Base-by-base conservation (phyloP, 92 coral and sea anemone genomes). In the Meandrina meandrites region DNA sequence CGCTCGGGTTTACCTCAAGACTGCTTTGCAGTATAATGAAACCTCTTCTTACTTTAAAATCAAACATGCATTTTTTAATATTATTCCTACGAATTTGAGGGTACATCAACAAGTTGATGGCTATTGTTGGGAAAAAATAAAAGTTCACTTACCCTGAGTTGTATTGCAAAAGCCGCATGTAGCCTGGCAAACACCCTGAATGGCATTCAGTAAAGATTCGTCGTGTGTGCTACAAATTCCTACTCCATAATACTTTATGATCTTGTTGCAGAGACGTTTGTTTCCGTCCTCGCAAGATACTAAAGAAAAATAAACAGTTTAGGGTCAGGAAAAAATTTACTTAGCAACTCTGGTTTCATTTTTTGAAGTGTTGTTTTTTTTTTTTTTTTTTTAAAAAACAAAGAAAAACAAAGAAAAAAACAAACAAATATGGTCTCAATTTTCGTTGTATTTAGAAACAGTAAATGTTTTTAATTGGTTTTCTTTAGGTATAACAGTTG, bases 131-230 rank as follows among this genome's bases (percentile, higher is more conserved):
- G 68, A 79, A 69, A 31, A 53, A 22, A 15, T 16, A 31, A 22
- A 72, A 4, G 17, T 72, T 37, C 0, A 83, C 79, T 73, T 56
- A 83, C 87, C 57, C 40, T 53, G 36, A 10, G 50, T n/a, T n/a
- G n/a, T 14, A 13, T 50, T 72, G 40, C 87, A 83, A 54, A 83
- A 83, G 17, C 80, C 87, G 78, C 87, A 83, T 8, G 87, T 83
- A 45, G 79, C 60, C 32, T 73, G 87, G 10, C 87, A 83, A n/a
- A 32, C 71, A n/a, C 1, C 54, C 27, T 83, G 79, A 0, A 83
- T 56, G 5, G 79, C 22, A 35, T 72, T 12, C 53, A 3, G 79
- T 11, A 83, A 28, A 18, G 37, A n/a, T 56, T 53, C 76, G 18
- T 83, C 79, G 32, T 8, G 51, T 35, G 79, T 71, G 28, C 24